Base-by-base conservation (phyloP, 2,888 invertebrate species). In the Nasonovia ribisnigri region DNA sequence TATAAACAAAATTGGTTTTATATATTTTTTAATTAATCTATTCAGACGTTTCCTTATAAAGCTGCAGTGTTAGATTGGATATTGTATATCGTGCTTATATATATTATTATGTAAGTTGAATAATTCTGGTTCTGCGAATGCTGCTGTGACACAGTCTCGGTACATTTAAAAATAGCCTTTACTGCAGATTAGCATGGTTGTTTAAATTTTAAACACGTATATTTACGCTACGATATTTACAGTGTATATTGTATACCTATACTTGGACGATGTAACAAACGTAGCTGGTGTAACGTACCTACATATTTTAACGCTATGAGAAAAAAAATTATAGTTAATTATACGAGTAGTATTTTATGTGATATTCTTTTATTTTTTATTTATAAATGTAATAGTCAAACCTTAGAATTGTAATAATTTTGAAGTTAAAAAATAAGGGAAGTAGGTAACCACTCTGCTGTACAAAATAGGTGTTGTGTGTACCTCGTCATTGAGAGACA, bases 131-230 rank as follows among this genome's bases (percentile, higher is more conserved):
- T 67, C 67, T n/a, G 67, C 36, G 67, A 67, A 67, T 67, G 67
- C 67, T 67, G 36, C 67, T 67, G 67, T 16, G 67, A 67, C 67
- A 67, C 67, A 67, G 67, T 36, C 67, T 67, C 36, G 36, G 20
- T 67, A 36, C n/a, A 67, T 67, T 67, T 67, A 67, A 67, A 67
- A 67, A 67, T 67, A 67, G 67, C 16, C 16, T 36, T 67, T 67
- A 67, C n/a, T 67, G 67, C n/a, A 67, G 67, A 20, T 54, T 87
- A n/a, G 26, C 57, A 26, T 42, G 42, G 88, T 88, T 43, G 10
- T 90, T 67, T 46, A 67, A 90, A 67, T 48, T 90, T 67, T 90
- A 67, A 90, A 90, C 90, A 67, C 43, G 89, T 89, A 67, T 67
- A 36, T 86, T 88, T 36, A 51, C 43, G 43, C 60, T 20, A 46